Evolutionary conservation across 2,888 invertebrate species (phyloP).

Genomic region (Agelastica alni): DNA sequence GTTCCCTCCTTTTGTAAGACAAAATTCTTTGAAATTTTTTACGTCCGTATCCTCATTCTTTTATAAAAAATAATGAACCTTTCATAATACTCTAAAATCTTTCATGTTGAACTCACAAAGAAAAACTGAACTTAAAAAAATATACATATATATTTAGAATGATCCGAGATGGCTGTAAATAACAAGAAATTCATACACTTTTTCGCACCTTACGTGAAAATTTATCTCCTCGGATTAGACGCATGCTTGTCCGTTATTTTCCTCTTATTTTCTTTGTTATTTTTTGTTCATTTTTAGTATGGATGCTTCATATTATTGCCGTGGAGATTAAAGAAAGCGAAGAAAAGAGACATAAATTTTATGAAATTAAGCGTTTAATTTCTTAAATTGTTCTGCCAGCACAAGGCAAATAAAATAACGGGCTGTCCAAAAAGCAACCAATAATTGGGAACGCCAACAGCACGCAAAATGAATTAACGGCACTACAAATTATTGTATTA

Average conservation of each 20-base stretch:
- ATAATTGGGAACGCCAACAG: no score
- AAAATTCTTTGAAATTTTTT: neutral
- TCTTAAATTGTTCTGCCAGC: neutral
- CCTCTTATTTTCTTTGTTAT: constrained; percentile 3
- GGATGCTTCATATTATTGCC: constrained; percentile 6
- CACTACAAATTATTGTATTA: no score
- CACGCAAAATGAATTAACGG: no score
- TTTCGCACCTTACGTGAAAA: constrained; percentile 14
- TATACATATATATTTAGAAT: constrained; percentile 8
- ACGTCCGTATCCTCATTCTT: neutral
- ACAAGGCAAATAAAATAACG: no score
- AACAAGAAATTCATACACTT: constrained; percentile 8
- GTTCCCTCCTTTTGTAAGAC: neutral
- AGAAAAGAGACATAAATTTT: constrained; percentile 1
- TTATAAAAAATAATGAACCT: constrained; percentile 13
- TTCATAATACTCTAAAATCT: constrained; percentile 13
- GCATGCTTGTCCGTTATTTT: constrained; percentile 15
- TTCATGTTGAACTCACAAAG: constrained; percentile 8
- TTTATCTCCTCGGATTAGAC: constrained; percentile 18
- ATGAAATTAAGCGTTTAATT: neutral
- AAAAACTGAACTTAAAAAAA: constrained; percentile 9
- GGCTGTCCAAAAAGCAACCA: no score
- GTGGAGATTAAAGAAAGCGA: constrained; percentile 1
- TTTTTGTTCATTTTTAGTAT: constrained; percentile 12
- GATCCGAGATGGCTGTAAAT: constrained; percentile 13